Evolutionary conservation across 1,140 invertebrate genomes (phyloP), one percentile per base, ranked within the genome.

Genomic region (Pseudobourletiella spinata): DNA sequence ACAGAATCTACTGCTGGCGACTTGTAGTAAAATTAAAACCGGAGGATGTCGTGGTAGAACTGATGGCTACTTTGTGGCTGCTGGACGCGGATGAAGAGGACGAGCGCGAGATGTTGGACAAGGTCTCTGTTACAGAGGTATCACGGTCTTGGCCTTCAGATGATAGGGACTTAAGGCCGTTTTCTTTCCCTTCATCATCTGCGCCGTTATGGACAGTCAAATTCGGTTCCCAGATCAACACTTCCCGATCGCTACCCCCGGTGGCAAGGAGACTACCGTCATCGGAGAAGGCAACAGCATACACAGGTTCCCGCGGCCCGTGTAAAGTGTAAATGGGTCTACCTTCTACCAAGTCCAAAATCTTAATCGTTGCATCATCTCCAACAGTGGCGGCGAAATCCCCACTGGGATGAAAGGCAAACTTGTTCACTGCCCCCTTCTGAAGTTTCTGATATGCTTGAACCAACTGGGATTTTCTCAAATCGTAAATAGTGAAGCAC

Each of bases 331-430:
- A 66, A 16, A 64, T 66, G 1, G 64, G 64, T 15, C 67, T 16
- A 15, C 67, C 67, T 57, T 69, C 67, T 1, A 69, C 59, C 1
- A 69, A 26, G 32, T 69, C 67, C 20, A 69, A 42, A 16, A 69
- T 69, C 59, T 69, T 69, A 14, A 69, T 56, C 3, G 18, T 57
- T n/a, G 54, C 42, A 55, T 69, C 64, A 48, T 66, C 58, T 26
- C 32, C 43, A 30, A 61, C 64, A 28, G 57, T 61, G 1, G 64
- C 54, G 16, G 64, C 61, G 60, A 63, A 69, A 58, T 69, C 67
- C 15, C 67, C 67, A 50, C 46, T 56, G 1, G 64, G 61, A 57
- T 69, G 64, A 46, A 66, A 66, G 6, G 30, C 24, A 30, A 69
- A 69, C 2, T 22, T 24, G 14, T 28, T 28, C 16, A 66, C 55